Conservation (phyloP, 2,113 vertebrate species). For the Callithrix jacchus region DNA sequence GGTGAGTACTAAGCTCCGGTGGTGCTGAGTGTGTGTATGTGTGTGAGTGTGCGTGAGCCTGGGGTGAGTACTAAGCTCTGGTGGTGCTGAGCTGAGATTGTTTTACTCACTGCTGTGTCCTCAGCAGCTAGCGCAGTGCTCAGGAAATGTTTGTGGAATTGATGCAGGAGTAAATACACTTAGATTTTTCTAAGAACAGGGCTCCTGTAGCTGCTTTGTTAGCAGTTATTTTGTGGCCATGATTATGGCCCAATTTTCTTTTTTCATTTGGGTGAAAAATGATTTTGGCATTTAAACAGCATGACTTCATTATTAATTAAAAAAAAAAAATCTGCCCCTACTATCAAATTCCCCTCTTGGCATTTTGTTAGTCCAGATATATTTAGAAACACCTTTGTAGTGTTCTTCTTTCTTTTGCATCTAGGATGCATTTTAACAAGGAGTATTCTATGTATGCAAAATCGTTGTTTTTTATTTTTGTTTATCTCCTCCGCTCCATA, state of each 20-base stretch:
- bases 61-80: background rate
- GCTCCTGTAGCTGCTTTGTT: background rate
- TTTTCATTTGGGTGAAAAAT: conserved; percentile 58
- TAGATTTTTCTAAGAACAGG: background rate
- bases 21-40: background rate
- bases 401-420: background rate
- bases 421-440: conserved; percentile 1
- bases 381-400: conserved; percentile 19
- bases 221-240: conserved; percentile 37
- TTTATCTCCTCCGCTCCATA: conserved; percentile 32
- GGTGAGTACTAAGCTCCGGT: background rate
- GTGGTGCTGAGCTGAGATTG: background rate
- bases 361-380: conserved; percentile 37
- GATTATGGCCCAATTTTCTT: conserved; percentile 34
- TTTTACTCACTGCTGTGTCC: background rate
- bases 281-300: conserved; percentile 60
- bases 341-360: conserved; percentile 14
- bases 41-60: background rate
- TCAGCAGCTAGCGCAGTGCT: background rate
- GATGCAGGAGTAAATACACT: background rate
- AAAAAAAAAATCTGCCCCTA: background rate
- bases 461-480: conserved; percentile 61
- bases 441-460: conserved; percentile 8
- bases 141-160: background rate
- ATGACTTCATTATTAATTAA: conserved; percentile 34